Base-by-base conservation (phyloP, 2,888 invertebrate species). In the Morpho helenor region DNA sequence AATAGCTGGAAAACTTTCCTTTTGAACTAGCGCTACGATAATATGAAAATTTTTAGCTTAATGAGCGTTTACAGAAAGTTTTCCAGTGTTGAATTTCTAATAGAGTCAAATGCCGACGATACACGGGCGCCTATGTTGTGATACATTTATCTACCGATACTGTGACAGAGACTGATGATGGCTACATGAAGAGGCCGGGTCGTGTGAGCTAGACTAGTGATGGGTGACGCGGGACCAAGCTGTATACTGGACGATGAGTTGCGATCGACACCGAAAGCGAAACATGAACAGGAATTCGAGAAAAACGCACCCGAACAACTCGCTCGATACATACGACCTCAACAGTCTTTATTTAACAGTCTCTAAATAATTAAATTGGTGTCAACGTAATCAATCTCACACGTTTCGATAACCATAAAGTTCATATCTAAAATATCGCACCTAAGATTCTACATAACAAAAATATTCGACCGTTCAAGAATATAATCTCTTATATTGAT, bases 111-210 rank as follows among this genome's bases (percentile, higher is more conserved):
- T 77, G 73, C 75, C 76, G 75, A 75, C 73, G 75, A 82, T 84
- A 86, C 80, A 83, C 86, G 88, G 89, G 90, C 90, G 89, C 87
- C 82, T 89, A 88, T 75, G 76, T 88, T 90, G 90, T 90, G 90
- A 90, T 90, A 90, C 90, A 88, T 82, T 89, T 88, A 90, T 88
- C 90, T 89, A 88, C 78, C 84, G 83, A 74, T 74, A 80, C 76
- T 78, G 83, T 84, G 87, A 82, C 74, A 80, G 73, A 84, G 77
- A 80, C 81, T 79, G 82, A 85, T 84, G 81, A 71, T 79, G 78
- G 72, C 88, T 89, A 88, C 79, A 86, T 87, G 89, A 84, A 77
- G 79, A 83, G 81, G 79, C 80, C 82, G 80, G 84, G 82, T 79
- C 75, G 83, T 82, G 85, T 80, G 82, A 76, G 66, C 79, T 82